These are phyloP conservation scores for Eremobia ochroleuca DNA, from an alignment of 2,888 invertebrate genomes.

Conservation along the genomic window DNA sequence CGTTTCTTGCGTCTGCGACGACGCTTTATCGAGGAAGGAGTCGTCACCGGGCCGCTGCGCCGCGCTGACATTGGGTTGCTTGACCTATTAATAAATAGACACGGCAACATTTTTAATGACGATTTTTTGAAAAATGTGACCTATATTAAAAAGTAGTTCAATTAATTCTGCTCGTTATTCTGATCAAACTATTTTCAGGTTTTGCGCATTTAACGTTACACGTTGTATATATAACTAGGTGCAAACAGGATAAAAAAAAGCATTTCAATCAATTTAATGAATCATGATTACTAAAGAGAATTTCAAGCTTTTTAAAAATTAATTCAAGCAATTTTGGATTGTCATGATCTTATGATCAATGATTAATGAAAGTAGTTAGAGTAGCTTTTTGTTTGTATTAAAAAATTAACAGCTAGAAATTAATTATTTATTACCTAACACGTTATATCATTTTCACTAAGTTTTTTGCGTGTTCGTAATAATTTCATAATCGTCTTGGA, in stretches of 20 bases:
- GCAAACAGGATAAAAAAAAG: neutral
- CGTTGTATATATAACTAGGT: no score
- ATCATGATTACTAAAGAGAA: neutral
- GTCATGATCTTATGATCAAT: conserved; percentile 38
- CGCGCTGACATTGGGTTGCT: no score
- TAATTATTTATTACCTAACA: conserved; percentile 15
- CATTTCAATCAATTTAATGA: neutral
- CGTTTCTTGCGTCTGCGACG: no score
- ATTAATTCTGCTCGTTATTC: no score
- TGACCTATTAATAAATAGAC: no score
- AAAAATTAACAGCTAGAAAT: conserved; percentile 15
- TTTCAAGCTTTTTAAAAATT: conserved; percentile 17
- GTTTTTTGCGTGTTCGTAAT: neutral
- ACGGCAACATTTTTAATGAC: no score
- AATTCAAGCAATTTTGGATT: conserved; percentile 24
- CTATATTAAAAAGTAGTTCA: no score
- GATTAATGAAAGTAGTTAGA: conserved; percentile 48
- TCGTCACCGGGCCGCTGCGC: no score
- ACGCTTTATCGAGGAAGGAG: no score
- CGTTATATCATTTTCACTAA: neutral
- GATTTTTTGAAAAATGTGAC: no score
- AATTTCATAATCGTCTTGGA: neutral
- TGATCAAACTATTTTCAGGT: no score
- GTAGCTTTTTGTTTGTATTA: conserved; percentile 45
- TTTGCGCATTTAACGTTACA: no score